Evolutionary conservation across 1,140 invertebrate species (phyloP).

Genomic region (Lasaia peninsularis): DNA sequence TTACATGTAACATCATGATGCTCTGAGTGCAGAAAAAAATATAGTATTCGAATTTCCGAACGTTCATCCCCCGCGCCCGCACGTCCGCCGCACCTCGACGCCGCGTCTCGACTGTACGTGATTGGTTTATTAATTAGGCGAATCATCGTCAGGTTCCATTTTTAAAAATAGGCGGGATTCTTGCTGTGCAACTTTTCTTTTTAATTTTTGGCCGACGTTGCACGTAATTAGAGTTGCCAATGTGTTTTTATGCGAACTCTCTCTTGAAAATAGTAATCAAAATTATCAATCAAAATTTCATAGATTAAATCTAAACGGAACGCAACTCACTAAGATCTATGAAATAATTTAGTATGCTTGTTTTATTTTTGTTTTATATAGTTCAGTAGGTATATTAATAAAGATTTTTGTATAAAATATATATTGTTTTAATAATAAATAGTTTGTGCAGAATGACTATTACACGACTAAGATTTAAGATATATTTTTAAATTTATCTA

Average conservation of each 20-base stretch:
- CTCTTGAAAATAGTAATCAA: conserved; percentile 45
- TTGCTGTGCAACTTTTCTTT: conserved; percentile 72
- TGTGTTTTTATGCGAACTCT: conserved; percentile 63
- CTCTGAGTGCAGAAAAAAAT: conserved; percentile 68
- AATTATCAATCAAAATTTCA: neutral
- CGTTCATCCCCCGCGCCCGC: conserved; percentile 74
- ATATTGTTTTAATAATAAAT: too few relatives aligned
- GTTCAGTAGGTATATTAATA: too few relatives aligned
- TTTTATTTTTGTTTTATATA: too few relatives aligned
- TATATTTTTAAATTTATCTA: too few relatives aligned
- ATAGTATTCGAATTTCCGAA: conserved; percentile 74
- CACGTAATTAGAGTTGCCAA: conserved; percentile 70
- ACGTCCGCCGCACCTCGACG: conserved; percentile 71
- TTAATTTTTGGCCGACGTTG: conserved; percentile 70
- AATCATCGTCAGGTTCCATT: conserved; percentile 76
- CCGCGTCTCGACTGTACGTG: conserved; percentile 75
- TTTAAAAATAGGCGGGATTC: conserved; percentile 78
- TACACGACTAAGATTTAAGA: too few relatives aligned
- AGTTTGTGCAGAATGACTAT: too few relatives aligned
- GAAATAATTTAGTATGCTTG: too few relatives aligned
- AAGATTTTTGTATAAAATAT: too few relatives aligned
- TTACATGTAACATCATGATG: conserved; percentile 70
- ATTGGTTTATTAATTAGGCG: conserved; percentile 77
- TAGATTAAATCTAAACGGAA: too few relatives aligned
- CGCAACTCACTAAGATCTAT: too few relatives aligned